Base-by-base conservation (phyloP, 2,797 vertebrate genomes). In the Lepus townsendii region DNA sequence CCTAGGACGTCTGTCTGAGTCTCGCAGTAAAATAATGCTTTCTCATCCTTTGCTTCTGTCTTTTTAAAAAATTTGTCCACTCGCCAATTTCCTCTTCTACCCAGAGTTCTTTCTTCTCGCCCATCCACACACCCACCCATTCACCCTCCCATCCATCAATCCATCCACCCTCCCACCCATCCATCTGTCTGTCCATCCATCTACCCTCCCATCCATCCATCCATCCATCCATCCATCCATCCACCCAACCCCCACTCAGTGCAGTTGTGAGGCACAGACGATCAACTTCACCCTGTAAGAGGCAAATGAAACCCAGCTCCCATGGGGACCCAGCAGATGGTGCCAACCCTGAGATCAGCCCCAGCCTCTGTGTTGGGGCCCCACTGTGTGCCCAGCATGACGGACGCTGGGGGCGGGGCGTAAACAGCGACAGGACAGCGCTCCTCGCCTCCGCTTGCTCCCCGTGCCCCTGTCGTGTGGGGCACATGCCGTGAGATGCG, bases 351-450 rank as follows among this genome's bases (percentile, higher is more conserved):
- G 54, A 57, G 54, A 20, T 57, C 52, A 57, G 54, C 19, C 54
- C 14, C 16, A 16, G 19, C 6, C 54, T 57, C 54, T 57, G 16
- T 16, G 54, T 57, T 17, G 54, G 14, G 8, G 19, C 24, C 63
- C 35, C 4, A 3, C 1, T 22, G 63, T 8, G 42, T 35, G 47
- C 30, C 69, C 47, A 50, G 57, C 0, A 5, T 20, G n/a, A 42
- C 8, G 57, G 7, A 35, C 11, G 26, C 42, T 30, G 14, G 50
- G 38, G 47, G 7, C 5, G n/a, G 26, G 2, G 26, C 2, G 2
- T 10, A 7, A 20, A 47, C 4, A 27, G 6, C 0, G 7, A 47
- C 60, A 0, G 0, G 20, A 14, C 19, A 3, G 8, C 17, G 2
- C 17, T 20, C 8, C 3, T 32, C 35, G 7, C 0, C 38, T 22